Evolutionary conservation across 53 echinoderm and acorn worm genomes (phyloP), one percentile per base, ranked within the genome.

Genomic region (Pentamera pediparva): DNA sequence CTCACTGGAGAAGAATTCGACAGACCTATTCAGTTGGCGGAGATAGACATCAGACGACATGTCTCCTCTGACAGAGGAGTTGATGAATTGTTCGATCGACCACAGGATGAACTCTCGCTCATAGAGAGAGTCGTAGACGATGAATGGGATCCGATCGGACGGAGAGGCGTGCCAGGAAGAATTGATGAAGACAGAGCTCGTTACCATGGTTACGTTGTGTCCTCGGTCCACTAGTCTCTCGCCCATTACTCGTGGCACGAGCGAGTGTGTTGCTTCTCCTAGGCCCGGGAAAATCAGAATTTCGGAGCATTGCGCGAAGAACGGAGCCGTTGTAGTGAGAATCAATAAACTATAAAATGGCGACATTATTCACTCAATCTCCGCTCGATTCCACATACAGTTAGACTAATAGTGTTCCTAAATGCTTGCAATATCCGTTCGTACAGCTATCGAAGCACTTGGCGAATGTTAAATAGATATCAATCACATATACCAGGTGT

Each of bases 201-300:
- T 30, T 11, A 70, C 49, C 49, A 70, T 49, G 49, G 70, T 70
- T 20, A 70, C 70, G 45, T 49, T 70, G 52, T 70, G 35, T n/a
- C 70, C 70, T 15, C 52, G 48, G 70, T 70, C 70, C 15, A 70
- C 70, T 17, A 70, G 49, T 30, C 45, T 45, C 50, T 70, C 70
- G 10, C 70, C 70, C 49, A 70, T 48, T 51, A 70, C 50, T 29
- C 70, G 70, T n/a, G 48, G 70, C 15, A 49, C 32, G 27, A 70
- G 24, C 3, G 49, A 70, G 34, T 70, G 70, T 13, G 70, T 70
- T 12, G 49, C 52, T 19, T 70, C 70, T 13, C 70, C 70, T 24
- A 70, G n/a, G 15, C 70, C 70, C 7, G 70, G 70, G 21, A 70
- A 70, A 18, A 70, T 48, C 15, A 70, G 70, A 48, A 70, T 70